Conservation (phyloP, 2,888 invertebrate genomes). For the Drosophila hawaiiensis region DNA sequence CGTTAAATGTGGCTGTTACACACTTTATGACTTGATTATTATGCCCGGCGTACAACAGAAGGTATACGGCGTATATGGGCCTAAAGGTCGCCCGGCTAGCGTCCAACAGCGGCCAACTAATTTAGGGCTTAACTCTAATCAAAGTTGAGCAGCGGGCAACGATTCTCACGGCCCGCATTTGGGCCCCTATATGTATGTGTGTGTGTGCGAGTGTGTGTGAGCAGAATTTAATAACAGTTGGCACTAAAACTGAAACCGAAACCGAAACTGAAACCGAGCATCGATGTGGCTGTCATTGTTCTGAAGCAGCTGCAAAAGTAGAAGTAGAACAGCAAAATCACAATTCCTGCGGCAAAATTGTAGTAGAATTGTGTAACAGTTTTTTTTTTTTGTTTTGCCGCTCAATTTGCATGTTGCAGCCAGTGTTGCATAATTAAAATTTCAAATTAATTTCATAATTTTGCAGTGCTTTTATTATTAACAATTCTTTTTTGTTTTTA, state of each 20-base stretch:
- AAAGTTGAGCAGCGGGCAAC: constrained; percentile 66
- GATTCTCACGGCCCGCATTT: constrained; percentile 45
- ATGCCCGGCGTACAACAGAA: constrained; percentile 19
- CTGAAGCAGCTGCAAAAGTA: not conserved
- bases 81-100: constrained; percentile 48
- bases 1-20: constrained; percentile 37
- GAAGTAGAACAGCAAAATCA: not conserved
- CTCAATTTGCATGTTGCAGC: constrained; percentile 73
- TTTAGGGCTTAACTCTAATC: constrained; percentile 79
- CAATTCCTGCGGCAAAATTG: constrained; percentile 13
- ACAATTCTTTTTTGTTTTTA: constrained; percentile 38
- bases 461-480: constrained; percentile 68
- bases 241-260: constrained; percentile 27
- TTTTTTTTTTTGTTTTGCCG: constrained; percentile 9
- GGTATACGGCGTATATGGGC: constrained; percentile 10
- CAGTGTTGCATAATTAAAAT: constrained; percentile 80
- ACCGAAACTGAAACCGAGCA: constrained; percentile 17
- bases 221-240: constrained; percentile 35
- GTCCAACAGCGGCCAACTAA: constrained; percentile 67
- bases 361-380: constrained; percentile 6
- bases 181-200: not conserved
- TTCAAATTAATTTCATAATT: constrained; percentile 80
- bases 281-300: constrained; percentile 13
- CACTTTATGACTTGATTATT: constrained; percentile 60
- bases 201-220: constrained; percentile 7